Percentiles rank a stretch among this genome's conserved stretches.
These are phyloP conservation scores for Drymodes brunneopygia DNA, from an alignment of 2,113 vertebrate genomes.

Conservation along the genomic window DNA sequence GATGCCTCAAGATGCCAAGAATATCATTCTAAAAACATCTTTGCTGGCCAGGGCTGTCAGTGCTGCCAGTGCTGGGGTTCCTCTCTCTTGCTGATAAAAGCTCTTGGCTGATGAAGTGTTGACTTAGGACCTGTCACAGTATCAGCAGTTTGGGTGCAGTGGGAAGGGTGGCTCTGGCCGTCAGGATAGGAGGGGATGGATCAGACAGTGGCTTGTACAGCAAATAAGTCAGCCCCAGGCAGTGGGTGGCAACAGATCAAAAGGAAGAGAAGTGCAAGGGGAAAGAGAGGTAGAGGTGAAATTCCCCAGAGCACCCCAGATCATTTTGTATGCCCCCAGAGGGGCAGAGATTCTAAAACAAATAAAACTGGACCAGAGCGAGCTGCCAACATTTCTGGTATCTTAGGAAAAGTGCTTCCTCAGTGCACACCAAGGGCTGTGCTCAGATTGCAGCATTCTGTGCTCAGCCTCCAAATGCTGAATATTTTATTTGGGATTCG, in stretches of 20 bases:
- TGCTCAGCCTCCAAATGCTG: background rate
- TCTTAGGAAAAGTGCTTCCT: background rate
- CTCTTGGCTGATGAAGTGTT: background rate
- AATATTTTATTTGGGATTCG: constrained; percentile 24
- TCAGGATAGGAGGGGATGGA: background rate
- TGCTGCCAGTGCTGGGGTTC: background rate
- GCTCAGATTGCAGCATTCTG: background rate
- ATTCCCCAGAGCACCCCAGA: background rate
- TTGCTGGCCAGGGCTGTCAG: background rate
- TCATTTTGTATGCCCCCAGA: background rate
- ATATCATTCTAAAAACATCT: background rate
- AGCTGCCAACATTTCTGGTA: background rate
- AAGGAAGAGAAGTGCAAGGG: background rate
- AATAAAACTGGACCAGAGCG: background rate
- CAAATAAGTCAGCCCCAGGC: background rate
- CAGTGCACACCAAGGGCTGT: background rate
- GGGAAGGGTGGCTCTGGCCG: background rate
- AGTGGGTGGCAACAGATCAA: background rate
- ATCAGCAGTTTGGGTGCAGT: background rate
- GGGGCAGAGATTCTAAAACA: background rate
- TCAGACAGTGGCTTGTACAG: background rate
- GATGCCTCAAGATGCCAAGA: background rate
- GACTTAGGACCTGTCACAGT: background rate
- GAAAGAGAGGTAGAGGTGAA: background rate
- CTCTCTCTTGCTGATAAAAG: background rate